Percentiles rank a stretch among this genome's conserved stretches.
Conservation (phyloP, 1,140 invertebrate species). For the Orius laevigatus region DNA sequence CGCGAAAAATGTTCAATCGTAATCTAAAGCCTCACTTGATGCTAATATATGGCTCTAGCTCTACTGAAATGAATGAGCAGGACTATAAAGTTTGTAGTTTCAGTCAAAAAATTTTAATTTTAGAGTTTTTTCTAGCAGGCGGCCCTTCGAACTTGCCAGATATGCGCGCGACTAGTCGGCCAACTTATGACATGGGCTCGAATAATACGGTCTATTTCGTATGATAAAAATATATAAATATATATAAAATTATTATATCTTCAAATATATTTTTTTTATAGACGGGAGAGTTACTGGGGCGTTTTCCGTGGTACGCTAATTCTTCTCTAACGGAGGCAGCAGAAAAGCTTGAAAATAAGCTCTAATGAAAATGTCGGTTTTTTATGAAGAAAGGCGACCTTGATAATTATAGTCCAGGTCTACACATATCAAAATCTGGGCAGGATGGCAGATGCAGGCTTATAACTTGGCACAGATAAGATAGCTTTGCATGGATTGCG, state of each 20-base stretch:
- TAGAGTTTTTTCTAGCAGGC: conserved; percentile 39
- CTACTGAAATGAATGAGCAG: no score
- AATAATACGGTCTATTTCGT: conserved; percentile 21
- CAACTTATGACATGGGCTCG: no score
- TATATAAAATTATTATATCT: conserved; percentile 22
- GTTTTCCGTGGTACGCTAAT: no score
- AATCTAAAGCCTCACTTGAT: no score
- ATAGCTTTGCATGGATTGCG: conserved; percentile 41
- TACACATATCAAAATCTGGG: conserved; percentile 49
- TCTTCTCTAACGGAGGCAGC: neutral
- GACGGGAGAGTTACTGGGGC: conserved; percentile 25
- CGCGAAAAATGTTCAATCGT: no score
- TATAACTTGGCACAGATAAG: conserved; percentile 33
- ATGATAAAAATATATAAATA: conserved; percentile 23
- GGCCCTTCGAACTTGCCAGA: conserved; percentile 37
- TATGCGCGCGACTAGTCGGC: conserved; percentile 27
- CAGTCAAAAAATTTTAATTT: no score
- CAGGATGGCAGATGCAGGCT: conserved; percentile 45
- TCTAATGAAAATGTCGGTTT: conserved; percentile 48
- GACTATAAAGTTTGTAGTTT: no score
- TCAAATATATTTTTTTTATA: no score
- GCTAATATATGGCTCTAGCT: no score
- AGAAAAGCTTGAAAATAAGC: conserved; percentile 29
- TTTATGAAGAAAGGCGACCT: conserved; percentile 40
- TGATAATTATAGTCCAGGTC: conserved; percentile 36